These are phyloP conservation scores for Anomalospiza imberbis DNA, from an alignment of 2,797 vertebrate species.

Conservation along the genomic window DNA sequence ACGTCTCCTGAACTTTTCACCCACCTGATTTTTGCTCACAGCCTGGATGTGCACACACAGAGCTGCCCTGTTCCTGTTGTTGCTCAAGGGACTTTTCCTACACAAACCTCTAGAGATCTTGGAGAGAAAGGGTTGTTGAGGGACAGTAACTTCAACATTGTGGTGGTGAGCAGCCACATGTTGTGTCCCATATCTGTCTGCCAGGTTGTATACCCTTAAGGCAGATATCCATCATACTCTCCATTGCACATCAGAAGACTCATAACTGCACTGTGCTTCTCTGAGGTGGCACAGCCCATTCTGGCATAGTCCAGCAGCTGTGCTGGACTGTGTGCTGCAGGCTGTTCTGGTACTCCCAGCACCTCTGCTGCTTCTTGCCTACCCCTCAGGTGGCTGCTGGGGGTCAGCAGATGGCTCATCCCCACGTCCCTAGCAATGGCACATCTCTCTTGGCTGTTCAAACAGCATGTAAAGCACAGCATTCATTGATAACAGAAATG, in stretches of 20 bases:
- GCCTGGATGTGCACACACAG: not conserved
- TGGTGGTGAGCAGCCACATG: not conserved
- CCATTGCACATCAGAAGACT: not conserved
- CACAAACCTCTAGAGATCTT: not conserved
- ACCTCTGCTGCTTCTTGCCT: not conserved
- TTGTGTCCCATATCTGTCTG: not conserved
- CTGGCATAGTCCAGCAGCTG: not conserved
- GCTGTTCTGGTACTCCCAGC: not conserved
- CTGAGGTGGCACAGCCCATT: not conserved
- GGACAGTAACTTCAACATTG: not conserved
- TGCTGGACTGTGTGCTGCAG: not conserved
- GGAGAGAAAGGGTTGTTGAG: not conserved
- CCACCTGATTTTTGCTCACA: not conserved
- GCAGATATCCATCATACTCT: not conserved
- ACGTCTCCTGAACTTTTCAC: not conserved
- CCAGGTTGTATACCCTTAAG: not conserved
- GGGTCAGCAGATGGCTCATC: not conserved
- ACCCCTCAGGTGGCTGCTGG: not conserved
- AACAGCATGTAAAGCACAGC: fast-evolving
- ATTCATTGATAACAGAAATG: not conserved
- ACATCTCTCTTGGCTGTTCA: not conserved
- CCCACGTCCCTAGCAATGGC: not conserved
- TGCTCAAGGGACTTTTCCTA: not conserved
- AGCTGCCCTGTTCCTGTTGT: not conserved
- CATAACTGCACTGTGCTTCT: not conserved